These are phyloP conservation scores for Sceloporus undulatus DNA, from an alignment of 2,113 vertebrate species.

Conservation along the genomic window DNA sequence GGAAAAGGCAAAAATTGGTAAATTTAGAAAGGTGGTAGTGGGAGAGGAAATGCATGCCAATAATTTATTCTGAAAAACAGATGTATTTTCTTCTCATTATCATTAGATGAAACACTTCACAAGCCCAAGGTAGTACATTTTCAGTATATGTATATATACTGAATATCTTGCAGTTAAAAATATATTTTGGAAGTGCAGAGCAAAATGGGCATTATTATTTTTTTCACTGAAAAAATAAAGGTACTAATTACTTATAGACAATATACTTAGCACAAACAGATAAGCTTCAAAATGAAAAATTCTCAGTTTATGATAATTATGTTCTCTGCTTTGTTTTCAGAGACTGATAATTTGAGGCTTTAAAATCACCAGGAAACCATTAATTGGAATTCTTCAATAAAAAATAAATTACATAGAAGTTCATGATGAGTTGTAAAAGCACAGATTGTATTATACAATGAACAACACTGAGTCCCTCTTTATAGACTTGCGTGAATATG, in stretches of 20 bases:
- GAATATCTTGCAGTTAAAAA: conserved; percentile 83
- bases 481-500: conserved; percentile 77
- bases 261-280: conserved; percentile 91
- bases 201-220: conserved; percentile 86
- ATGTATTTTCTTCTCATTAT: conserved; percentile 82
- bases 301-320: conserved; percentile 90
- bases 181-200: conserved; percentile 81
- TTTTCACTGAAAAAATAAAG: conserved; percentile 85
- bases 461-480: conserved; percentile 80
- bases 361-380: conserved; percentile 92
- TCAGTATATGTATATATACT: conserved; percentile 53
- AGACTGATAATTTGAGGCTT: conserved; percentile 91
- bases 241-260: conserved; percentile 90
- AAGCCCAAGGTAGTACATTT: conserved; percentile 83
- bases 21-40: conserved; percentile 22
- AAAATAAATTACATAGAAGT: conserved; percentile 90
- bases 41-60: conserved; percentile 66
- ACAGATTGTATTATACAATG: conserved; percentile 84
- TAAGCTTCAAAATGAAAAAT: conserved; percentile 92
- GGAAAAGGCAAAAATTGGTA: conserved; percentile 77
- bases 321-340: conserved; percentile 89
- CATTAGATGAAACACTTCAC: conserved; percentile 82
- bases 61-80: conserved; percentile 84
- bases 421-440: conserved; percentile 88
- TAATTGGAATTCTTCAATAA: conserved; percentile 92